Conservation (phyloP, 2,797 vertebrate species). For the Pitangus sulphuratus region DNA sequence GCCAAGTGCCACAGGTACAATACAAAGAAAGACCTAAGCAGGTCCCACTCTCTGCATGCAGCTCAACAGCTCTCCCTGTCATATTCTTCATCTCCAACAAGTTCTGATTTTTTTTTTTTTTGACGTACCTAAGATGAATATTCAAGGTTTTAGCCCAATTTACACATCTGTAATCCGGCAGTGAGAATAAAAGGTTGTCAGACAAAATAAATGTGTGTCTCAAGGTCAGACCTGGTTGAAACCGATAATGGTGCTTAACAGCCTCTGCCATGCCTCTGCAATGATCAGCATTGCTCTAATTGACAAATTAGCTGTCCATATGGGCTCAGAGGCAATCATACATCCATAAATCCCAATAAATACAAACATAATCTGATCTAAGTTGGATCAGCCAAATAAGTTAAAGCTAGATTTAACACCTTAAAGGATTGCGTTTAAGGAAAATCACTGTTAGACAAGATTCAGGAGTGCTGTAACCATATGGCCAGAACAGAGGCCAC, state of each 20-base stretch:
- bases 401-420: conserved; percentile 72
- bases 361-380: conserved; percentile 78
- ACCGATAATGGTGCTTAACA: conserved; percentile 68
- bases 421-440: conserved; percentile 64
- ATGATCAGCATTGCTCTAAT: conserved; percentile 75
- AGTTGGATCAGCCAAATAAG: conserved; percentile 76
- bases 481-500: background rate
- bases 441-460: conserved; percentile 60
- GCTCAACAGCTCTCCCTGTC: conserved; percentile 15
- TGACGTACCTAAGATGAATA: conserved; percentile 64
- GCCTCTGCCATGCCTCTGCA: conserved; percentile 48
- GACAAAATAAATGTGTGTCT: conserved; percentile 74
- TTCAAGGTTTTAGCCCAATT: conserved; percentile 65
- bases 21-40: background rate
- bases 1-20: rapidly evolving
- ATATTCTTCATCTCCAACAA: conserved; percentile 45
- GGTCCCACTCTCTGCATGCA: background rate
- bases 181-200: conserved; percentile 73
- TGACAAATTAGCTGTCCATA: conserved; percentile 78
- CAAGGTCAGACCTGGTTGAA: conserved; percentile 72
- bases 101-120: background rate
- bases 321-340: conserved; percentile 75
- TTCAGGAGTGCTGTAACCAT: background rate
- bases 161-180: conserved; percentile 71
- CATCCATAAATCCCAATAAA: conserved; percentile 77